These are phyloP conservation scores for Buceros bicornis DNA, from an alignment of 2,797 vertebrate genomes.

Conservation along the genomic window DNA sequence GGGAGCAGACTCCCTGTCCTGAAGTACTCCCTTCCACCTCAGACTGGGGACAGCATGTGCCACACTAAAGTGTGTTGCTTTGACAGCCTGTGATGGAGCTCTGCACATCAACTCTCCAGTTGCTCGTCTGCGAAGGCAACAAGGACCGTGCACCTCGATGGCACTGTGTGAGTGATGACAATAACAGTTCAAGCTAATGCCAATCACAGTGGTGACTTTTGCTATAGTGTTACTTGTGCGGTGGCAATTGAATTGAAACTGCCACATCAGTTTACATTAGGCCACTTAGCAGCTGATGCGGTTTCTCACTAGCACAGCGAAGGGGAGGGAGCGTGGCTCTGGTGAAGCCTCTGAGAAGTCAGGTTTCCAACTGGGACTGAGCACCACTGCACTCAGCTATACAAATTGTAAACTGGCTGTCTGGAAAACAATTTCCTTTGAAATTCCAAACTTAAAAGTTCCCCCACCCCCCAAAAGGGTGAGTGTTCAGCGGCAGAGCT, in stretches of 20 bases:
- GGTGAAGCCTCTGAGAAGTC: background rate
- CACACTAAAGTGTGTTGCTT: background rate
- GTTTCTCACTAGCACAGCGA: background rate
- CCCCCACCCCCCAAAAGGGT: accelerated
- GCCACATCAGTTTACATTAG: conserved; percentile 50
- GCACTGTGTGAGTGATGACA: background rate
- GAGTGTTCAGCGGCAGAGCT: background rate
- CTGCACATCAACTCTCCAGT: accelerated
- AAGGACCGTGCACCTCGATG: background rate
- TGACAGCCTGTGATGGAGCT: background rate
- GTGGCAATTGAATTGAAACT: conserved; percentile 46
- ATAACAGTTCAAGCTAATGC: background rate
- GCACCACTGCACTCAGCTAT: background rate
- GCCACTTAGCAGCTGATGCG: conserved; percentile 11
- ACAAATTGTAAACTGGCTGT: background rate
- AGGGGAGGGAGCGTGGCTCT: background rate
- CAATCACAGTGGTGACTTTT: background rate
- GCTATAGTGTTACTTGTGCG: background rate
- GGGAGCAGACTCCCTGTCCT: background rate
- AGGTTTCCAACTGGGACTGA: background rate
- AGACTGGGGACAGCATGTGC: background rate
- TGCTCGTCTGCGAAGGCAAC: accelerated
- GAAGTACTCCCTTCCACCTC: background rate
- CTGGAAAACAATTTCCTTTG: background rate
- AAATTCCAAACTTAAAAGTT: background rate